Conservation (phyloP, 2,888 invertebrate genomes). For the Pandemis corylana region DNA sequence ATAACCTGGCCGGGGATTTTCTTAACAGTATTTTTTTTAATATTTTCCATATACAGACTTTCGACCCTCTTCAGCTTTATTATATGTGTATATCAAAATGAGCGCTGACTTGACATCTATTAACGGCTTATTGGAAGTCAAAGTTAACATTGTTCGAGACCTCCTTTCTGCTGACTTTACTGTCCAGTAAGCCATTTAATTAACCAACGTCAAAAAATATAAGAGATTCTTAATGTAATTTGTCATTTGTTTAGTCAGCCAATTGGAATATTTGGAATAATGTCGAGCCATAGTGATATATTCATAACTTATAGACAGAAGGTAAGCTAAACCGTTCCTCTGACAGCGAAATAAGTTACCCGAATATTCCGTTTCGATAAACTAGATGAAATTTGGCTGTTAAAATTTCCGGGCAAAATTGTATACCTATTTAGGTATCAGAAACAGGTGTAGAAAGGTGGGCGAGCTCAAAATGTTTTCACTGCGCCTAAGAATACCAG, state of each 20-base stretch:
- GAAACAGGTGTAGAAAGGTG: conserved; percentile 28
- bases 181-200: background rate
- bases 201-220: background rate
- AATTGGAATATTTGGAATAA: too few relatives aligned
- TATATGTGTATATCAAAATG: conserved; percentile 9
- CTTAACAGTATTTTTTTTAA: too few relatives aligned
- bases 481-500: conserved; percentile 57
- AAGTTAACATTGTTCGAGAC: conserved; percentile 20
- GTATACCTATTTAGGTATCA: conserved; percentile 7
- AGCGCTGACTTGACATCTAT: conserved; percentile 21
- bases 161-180: background rate
- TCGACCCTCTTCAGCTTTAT: too few relatives aligned
- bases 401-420: conserved; percentile 3
- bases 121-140: conserved; percentile 31
- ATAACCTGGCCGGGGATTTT: too few relatives aligned
- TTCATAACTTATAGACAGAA: background rate
- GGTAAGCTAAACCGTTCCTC: background rate
- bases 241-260: background rate
- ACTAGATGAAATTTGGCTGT: background rate
- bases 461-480: conserved; percentile 43
- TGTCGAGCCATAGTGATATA: background rate
- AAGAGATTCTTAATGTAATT: background rate
- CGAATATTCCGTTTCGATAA: background rate
- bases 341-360: background rate
- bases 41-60: too few relatives aligned